phyloP scores from a whole-genome alignment of 1,140 invertebrate genomes.

The Bathynomus jamesi region DNA sequence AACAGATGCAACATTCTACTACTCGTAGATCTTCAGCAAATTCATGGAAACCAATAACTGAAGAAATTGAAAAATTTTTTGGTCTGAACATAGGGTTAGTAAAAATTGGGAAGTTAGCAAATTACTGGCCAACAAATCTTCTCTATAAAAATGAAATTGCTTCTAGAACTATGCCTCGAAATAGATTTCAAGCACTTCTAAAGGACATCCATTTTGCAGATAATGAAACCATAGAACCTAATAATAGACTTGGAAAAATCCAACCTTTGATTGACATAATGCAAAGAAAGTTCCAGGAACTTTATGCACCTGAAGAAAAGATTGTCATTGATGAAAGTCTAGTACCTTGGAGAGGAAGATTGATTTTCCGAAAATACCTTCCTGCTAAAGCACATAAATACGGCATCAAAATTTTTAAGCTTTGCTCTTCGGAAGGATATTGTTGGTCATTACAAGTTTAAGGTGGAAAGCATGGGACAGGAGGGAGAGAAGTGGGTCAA shows the following conservation, averaged over 20 bases:
- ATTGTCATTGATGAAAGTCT: slow-evolving; percentile 19
- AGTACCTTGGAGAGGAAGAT: slow-evolving; percentile 15
- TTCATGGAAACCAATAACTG: no score
- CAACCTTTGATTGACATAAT: slow-evolving; percentile 5
- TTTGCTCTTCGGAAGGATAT: slow-evolving; percentile 9
- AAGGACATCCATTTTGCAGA: slow-evolving; percentile 17
- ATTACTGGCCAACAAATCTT: slow-evolving; percentile 17
- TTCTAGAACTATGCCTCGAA: slow-evolving; percentile 15
- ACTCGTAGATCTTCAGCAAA: no score
- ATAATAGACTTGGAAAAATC: no score
- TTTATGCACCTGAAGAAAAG: slow-evolving; percentile 17
- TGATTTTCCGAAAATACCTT: slow-evolving; percentile 11
- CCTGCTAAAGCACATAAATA: slow-evolving; percentile 15
- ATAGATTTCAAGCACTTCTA: slow-evolving; percentile 20
- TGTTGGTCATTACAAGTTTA: no score
- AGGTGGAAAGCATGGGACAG: background rate
- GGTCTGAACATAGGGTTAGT: no score
- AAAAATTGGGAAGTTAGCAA: no score
- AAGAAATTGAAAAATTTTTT: no score
- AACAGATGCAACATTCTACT: no score
- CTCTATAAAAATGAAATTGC: slow-evolving; percentile 14
- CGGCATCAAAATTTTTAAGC: slow-evolving; percentile 15
- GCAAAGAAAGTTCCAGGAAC: slow-evolving; percentile 10
- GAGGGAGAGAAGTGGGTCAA: slow-evolving; percentile 1
- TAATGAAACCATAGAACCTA: no score